phyloP scores from a whole-genome alignment of 2,888 invertebrate genomes.

The Drepana falcataria region DNA sequence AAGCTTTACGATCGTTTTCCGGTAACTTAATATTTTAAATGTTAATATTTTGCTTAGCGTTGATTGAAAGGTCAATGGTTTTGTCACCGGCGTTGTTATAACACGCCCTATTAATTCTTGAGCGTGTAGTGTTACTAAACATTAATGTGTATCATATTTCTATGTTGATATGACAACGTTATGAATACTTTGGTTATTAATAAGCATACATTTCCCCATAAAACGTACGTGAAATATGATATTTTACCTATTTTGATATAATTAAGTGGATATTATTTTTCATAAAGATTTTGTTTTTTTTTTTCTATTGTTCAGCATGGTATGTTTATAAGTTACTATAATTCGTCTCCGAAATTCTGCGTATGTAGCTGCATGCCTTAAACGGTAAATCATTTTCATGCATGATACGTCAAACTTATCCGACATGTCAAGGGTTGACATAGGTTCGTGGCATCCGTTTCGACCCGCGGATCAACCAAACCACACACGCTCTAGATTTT shows the following conservation, averaged over 20 bases:
- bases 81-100: conserved; percentile 36
- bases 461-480: conserved; percentile 57
- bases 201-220: conserved; percentile 29
- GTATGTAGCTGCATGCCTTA: conserved; percentile 43
- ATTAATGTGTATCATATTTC: conserved; percentile 38
- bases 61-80: conserved; percentile 61
- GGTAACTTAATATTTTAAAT: conserved; percentile 57
- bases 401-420: conserved; percentile 70
- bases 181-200: conserved; percentile 22
- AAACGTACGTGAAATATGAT: conserved; percentile 37
- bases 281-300: conserved; percentile 20
- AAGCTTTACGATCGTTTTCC: conserved; percentile 66
- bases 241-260: conserved; percentile 29
- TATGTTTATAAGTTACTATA: conserved; percentile 7
- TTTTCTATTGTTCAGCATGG: conserved; percentile 21
- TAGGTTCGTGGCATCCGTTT: conserved; percentile 65
- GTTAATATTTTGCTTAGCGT: conserved; percentile 54
- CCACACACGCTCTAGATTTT: conserved; percentile 22
- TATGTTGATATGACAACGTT: conserved; percentile 25
- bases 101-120: conserved; percentile 35
- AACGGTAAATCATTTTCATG: conserved; percentile 48
- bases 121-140: conserved; percentile 45
- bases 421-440: conserved; percentile 72
- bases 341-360: conserved; percentile 29
- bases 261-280: conserved; percentile 22